A percentile compares a stretch with the other conserved stretches of the same genome.
Evolutionary conservation across 2,888 invertebrate genomes (phyloP).

Genomic region (Drosophila parthenogenetica): DNA sequence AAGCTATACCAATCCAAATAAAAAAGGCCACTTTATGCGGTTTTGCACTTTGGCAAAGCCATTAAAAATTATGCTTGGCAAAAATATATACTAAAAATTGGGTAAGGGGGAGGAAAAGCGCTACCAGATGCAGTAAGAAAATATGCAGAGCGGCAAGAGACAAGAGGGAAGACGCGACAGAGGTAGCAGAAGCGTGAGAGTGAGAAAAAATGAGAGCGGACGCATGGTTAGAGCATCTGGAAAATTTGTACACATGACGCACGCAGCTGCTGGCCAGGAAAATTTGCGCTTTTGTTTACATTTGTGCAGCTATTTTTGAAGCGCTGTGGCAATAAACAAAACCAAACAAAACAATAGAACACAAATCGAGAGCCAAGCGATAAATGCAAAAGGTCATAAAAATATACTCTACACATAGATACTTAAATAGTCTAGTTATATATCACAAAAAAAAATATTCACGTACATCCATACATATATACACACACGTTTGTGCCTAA

Average conservation of each 20-base stretch:
- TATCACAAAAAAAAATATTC: not conserved
- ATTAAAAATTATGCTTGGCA: constrained; percentile 72
- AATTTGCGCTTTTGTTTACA: constrained; percentile 77
- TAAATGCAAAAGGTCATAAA: constrained; percentile 55
- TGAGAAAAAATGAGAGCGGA: not conserved
- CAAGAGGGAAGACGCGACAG: not conserved
- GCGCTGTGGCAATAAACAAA: constrained; percentile 70
- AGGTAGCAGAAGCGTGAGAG: constrained; percentile 1
- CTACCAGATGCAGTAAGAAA: constrained; percentile 44
- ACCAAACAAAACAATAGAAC: constrained; percentile 66
- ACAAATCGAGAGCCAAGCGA: constrained; percentile 29
- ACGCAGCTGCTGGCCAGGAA: constrained; percentile 68
- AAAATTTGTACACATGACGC: constrained; percentile 75
- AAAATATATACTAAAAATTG: constrained; percentile 32
- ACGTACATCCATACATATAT: not conserved
- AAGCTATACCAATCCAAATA: constrained; percentile 24
- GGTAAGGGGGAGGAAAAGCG: constrained; percentile 15
- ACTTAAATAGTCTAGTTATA: not conserved
- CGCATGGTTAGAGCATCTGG: constrained; percentile 63
- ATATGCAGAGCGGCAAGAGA: constrained; percentile 13
- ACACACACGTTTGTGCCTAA: constrained; percentile 43
- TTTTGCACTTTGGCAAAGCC: constrained; percentile 69
- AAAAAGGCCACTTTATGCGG: constrained; percentile 67
- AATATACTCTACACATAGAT: constrained; percentile 12
- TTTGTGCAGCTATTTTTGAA: constrained; percentile 78